Evolutionary conservation across 2,113 vertebrate genomes (phyloP), one percentile per base, ranked within the genome.

Genomic region (Elgaria multicarinata): DNA sequence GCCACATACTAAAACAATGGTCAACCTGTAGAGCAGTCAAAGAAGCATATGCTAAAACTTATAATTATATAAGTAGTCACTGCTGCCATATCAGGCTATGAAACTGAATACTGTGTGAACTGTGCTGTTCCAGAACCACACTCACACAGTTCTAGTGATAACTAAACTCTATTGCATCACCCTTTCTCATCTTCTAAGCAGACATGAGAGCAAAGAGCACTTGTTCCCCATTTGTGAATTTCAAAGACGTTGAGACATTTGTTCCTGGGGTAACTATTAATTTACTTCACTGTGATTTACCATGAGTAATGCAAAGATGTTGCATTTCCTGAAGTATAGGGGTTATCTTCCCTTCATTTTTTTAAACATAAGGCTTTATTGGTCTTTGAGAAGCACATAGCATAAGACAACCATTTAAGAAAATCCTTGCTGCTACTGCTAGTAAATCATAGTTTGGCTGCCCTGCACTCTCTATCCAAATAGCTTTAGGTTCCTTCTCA

Each of bases 41-140:
- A 86, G 33, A 91, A 92, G 76, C 13, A 3, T 2, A 92, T 3
- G 26, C 14, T 16, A 24, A 28, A 69, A 50, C 14, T 84, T n/a
- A 13, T 36, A 85, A 85, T 88, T 92, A 79, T 42, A 94, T 62
- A 20, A 88, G 87, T 87, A 87, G 84, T 77, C 72, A 80, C 42
- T 77, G 8, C 75, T 95, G 91, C 89, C 31, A 92, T 33, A 72
- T 42, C 89, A 89, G 88, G 83, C 92, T 62, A 44, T 93, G 91
- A 94, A 95, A 95, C 92, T 75, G 90, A 93, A 93, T 90, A 89
- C 22, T 84, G 86, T 92, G 92, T 89, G 90, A 93, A 88, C 36
- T 64, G 90, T 90, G 90, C 89, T 80, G 36, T 62, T 93, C 92
- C 90, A 94, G 66, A 92, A 93, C 58, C 44, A 76, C 66, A 87